phyloP scores from a whole-genome alignment of 2,113 vertebrate genomes.

The Aspidoscelis tigris region DNA sequence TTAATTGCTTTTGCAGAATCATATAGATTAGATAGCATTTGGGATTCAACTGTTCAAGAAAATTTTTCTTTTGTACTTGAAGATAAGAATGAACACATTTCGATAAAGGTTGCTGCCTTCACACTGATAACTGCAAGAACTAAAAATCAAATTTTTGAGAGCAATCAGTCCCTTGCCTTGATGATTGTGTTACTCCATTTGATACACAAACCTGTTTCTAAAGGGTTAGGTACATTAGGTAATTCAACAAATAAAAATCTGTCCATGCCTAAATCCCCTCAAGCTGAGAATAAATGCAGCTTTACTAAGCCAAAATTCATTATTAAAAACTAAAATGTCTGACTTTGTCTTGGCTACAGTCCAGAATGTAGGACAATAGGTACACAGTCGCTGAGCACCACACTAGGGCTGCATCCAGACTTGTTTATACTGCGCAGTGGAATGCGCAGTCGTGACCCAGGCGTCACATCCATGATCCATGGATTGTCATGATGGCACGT shows the following conservation, averaged over 20 bases:
- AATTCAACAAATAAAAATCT: not conserved
- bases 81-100: not conserved
- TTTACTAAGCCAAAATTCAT: not conserved
- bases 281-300: not conserved
- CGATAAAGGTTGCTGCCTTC: not conserved
- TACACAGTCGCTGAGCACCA: too few species aligned
- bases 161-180: not conserved
- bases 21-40: conserved; percentile 5
- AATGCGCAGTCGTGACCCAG: too few species aligned
- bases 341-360: too few species aligned
- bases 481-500: too few species aligned
- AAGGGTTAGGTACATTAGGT: not conserved
- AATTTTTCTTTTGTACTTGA: not conserved
- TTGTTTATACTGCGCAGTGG: too few species aligned
- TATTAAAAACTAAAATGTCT: not conserved
- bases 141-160: not conserved
- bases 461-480: too few species aligned
- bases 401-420: too few species aligned
- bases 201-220: not conserved
- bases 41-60: not conserved
- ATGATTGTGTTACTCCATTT: not conserved
- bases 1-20: not conserved
- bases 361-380: too few species aligned
- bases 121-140: not conserved
- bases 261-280: not conserved